phyloP scores from a whole-genome alignment of 2,888 invertebrate species.

The Parochlus steinenii region DNA sequence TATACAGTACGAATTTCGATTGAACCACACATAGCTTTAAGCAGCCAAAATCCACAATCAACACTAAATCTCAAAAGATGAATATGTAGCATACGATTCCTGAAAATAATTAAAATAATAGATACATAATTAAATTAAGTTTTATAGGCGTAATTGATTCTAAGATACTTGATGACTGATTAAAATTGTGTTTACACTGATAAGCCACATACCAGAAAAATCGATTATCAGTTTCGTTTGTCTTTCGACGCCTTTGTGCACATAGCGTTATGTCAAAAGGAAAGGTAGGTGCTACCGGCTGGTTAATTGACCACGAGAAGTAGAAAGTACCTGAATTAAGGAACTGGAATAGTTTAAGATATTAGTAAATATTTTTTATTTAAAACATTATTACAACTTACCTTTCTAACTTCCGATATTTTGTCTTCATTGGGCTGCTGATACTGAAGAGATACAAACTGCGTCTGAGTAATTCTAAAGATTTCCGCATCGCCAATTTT shows the following conservation, averaged over 20 bases:
- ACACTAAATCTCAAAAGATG: conserved; percentile 85
- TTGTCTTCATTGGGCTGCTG: conserved; percentile 42
- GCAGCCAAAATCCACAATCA: conserved; percentile 77
- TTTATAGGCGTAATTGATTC: background rate
- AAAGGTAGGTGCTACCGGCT: conserved; percentile 24
- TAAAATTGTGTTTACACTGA: conserved; percentile 8
- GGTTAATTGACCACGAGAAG: conserved; percentile 63
- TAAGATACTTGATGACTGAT: background rate
- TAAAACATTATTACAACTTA: background rate
- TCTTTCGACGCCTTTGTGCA: conserved; percentile 74
- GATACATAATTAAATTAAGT: conserved; percentile 12
- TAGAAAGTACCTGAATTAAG: conserved; percentile 98
- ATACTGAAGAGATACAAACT: conserved; percentile 74
- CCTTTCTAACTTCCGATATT: conserved; percentile 34
- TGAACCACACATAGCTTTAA: conserved; percentile 93
- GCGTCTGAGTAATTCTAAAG: conserved; percentile 84
- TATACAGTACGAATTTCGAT: conserved; percentile 97
- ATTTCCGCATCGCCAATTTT: conserved; percentile 91
- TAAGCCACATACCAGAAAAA: conserved; percentile 91
- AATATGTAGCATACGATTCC: conserved; percentile 89
- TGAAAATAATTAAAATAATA: conserved; percentile 19
- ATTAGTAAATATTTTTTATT: background rate
- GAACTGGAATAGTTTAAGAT: conserved; percentile 46
- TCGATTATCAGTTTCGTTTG: conserved; percentile 72
- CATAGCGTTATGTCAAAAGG: conserved; percentile 82